Base-by-base conservation (phyloP, 2,113 vertebrate species). In the Scartelaos histophorus region DNA sequence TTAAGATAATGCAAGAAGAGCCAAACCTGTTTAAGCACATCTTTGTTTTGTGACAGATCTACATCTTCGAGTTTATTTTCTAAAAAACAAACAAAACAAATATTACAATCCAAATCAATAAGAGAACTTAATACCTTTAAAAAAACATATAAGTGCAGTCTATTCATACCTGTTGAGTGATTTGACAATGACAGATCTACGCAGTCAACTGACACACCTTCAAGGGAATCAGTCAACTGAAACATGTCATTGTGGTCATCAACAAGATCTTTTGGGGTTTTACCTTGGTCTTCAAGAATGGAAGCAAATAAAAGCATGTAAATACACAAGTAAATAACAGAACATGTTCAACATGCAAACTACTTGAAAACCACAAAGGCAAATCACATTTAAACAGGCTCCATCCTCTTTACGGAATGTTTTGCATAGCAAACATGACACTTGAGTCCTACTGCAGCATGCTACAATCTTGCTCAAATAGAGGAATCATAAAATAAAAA, bases 1-100 rank as follows among this genome's bases (percentile, higher is more conserved):
- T 9, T 7, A 34, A 9, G 15, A 0, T 3, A 35, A 45, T 17
- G n/a, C 0, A 62, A 46, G 3, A 10, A 22, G 21, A 3, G 15
- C 70, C 90, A 16, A 75, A 97, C 95, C 95, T 95, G 91, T 51
- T 91, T 71, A 70, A 91, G 86, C 3, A 85, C 81, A 66, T 95
- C 88, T 2, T 84, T 75, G 13, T 88, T 92, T 47, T 70, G 82
- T 67, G 79, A 82, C 70, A 90, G 91, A 58, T 82, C 73, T 17
- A 80, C 69, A 71, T 81, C 90, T 71, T 89, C 77, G 79, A 35
- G 75, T 70, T 77, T 80, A 60, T 78, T 15, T 74, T 84, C 96
- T 97, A 83, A 35, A 71, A 82, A 64, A 62, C 19, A 73, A 82
- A 53, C 1, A 58, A 72, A 47, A 35, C 35, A 70, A 5, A 16